These are phyloP conservation scores for Emberiza fucata DNA, from an alignment of 2,113 vertebrate species.

Conservation along the genomic window DNA sequence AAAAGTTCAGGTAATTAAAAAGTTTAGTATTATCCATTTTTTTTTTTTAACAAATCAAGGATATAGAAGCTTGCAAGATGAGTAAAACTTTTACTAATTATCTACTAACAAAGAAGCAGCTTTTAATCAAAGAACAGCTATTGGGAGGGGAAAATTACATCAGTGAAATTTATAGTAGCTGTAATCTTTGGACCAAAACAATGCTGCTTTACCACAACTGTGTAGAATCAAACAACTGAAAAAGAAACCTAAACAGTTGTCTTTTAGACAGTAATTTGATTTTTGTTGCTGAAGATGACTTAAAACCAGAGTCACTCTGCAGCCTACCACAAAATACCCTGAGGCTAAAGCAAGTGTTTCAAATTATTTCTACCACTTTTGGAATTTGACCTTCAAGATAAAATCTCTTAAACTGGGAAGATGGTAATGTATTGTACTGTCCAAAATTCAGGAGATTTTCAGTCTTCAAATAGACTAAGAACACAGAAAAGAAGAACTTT, in stretches of 20 bases:
- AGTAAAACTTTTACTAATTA: neutral
- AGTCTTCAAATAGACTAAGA: neutral
- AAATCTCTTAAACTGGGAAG: neutral
- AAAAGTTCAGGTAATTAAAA: neutral
- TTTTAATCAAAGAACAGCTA: neutral
- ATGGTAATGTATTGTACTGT: neutral
- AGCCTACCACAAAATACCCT: neutral
- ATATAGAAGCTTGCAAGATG: neutral
- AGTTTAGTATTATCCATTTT: neutral
- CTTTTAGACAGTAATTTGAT: neutral
- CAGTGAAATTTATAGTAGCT: neutral
- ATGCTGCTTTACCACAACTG: neutral
- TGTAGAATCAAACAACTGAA: neutral
- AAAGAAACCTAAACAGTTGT: conserved; percentile 1
- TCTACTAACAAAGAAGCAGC: neutral
- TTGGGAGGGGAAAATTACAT: neutral
- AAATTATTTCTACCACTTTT: neutral
- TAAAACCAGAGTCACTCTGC: neutral
- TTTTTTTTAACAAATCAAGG: neutral
- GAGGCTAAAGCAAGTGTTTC: neutral
- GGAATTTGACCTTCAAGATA: neutral
- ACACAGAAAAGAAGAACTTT: neutral
- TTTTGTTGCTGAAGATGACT: conserved; percentile 5
- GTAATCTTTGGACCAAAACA: neutral
- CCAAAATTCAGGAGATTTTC: neutral